These are phyloP conservation scores for Pithys albifrons DNA, from an alignment of 2,113 vertebrate genomes.

Conservation along the genomic window DNA sequence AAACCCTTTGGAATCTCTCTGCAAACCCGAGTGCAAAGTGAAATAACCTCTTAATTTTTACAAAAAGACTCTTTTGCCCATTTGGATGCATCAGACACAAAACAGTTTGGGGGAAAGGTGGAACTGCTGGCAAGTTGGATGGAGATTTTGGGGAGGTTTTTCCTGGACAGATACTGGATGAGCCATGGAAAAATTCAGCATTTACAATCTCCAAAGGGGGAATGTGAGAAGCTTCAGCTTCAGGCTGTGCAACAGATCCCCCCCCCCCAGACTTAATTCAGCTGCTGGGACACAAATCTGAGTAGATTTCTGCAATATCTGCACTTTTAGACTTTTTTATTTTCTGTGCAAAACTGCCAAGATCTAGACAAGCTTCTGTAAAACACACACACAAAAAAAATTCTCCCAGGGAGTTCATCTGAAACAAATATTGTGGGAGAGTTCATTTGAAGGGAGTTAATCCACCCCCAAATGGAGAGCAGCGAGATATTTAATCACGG, in stretches of 20 bases:
- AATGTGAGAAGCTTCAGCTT: neutral
- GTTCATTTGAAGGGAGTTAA: slow-evolving; percentile 69
- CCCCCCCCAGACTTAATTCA: neutral
- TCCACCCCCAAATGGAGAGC: slow-evolving; percentile 68
- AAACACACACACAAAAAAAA: neutral
- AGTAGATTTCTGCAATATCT: neutral
- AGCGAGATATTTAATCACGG: slow-evolving; percentile 71
- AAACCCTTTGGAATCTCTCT: neutral
- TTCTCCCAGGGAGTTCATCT: slow-evolving; percentile 13
- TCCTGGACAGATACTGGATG: accelerated
- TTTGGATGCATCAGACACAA: neutral
- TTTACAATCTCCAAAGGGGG: neutral
- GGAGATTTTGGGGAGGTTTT: neutral
- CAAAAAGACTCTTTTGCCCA: neutral
- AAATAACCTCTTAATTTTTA: neutral
- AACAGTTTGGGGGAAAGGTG: neutral
- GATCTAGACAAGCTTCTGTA: slow-evolving; percentile 31
- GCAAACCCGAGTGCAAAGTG: neutral
- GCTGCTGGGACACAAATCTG: neutral
- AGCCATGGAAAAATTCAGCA: accelerated
- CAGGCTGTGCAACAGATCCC: neutral
- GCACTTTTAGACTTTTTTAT: neutral
- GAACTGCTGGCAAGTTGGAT: accelerated
- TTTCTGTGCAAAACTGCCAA: slow-evolving; percentile 30
- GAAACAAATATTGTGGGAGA: slow-evolving; percentile 73